A percentile compares a stretch with the other conserved stretches of the same genome.
Conservation (phyloP, 2,797 vertebrate genomes). For the Novumbra hubbsi region DNA sequence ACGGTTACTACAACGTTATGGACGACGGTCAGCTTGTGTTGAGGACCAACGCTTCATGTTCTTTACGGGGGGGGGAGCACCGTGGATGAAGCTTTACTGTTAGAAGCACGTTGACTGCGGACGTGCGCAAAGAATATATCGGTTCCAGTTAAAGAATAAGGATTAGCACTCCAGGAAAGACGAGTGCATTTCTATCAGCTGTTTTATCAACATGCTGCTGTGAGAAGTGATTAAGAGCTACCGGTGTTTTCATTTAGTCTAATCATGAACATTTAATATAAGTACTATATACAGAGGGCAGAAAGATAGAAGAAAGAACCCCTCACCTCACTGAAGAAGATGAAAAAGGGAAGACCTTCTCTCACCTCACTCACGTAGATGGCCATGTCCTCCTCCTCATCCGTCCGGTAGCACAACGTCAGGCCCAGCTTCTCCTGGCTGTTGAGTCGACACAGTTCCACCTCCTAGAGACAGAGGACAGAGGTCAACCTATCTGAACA, state of each 20-base stretch:
- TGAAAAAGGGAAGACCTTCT: neutral
- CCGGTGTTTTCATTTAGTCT: conserved; percentile 11
- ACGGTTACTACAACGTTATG: no score
- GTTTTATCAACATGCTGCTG: conserved; percentile 9
- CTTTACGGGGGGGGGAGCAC: no score
- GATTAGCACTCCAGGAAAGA: conserved; percentile 13
- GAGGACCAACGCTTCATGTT: no score
- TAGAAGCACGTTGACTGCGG: no score
- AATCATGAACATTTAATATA: conserved; percentile 22
- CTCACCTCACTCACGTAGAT: conserved; percentile 97
- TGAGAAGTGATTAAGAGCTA: conserved; percentile 26
- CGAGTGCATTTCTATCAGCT: neutral
- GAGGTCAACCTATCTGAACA: neutral
- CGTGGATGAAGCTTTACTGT: no score
- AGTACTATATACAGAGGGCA: conserved; percentile 6
- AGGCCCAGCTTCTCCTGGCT: conserved; percentile 94
- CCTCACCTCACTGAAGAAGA: neutral
- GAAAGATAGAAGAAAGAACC: neutral
- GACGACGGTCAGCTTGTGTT: no score
- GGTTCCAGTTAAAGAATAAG: conserved; percentile 6
- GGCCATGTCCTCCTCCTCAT: conserved; percentile 91
- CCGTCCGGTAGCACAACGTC: conserved; percentile 95
- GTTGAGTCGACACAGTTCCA: conserved; percentile 87
- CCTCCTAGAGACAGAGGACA: conserved; percentile 74
- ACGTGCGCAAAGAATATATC: conserved; percentile 4